Conservation (phyloP, 2,888 invertebrate species). For the Drosophila monieri region DNA sequence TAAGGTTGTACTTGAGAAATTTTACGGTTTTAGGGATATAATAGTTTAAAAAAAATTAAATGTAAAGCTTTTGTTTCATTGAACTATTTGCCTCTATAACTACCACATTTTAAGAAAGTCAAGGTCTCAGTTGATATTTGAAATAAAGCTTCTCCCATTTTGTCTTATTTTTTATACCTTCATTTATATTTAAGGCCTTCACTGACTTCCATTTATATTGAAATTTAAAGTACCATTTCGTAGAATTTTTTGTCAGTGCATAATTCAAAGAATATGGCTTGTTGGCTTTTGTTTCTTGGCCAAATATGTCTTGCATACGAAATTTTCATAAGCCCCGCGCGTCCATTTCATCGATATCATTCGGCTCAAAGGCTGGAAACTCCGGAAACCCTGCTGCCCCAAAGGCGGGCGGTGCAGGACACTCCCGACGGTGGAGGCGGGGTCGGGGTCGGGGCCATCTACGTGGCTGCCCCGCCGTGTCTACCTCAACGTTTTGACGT, state of each 20-base stretch:
- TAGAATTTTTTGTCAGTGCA: neutral
- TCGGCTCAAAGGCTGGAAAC: constrained; percentile 11
- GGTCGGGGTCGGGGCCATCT: neutral
- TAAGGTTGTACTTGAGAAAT: neutral
- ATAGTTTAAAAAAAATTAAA: neutral
- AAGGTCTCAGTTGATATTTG: neutral
- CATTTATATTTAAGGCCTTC: too few species aligned
- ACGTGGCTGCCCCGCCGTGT: constrained; percentile 39
- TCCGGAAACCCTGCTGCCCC: neutral
- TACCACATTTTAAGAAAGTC: neutral
- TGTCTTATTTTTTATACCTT: too few species aligned
- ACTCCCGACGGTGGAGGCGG: neutral
- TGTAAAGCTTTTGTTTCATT: too few species aligned
- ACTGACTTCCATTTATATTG: neutral
- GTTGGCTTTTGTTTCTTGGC: constrained; percentile 70
- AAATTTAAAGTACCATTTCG: neutral
- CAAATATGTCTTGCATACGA: constrained; percentile 73
- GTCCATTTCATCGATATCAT: constrained; percentile 71
- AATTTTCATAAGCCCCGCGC: constrained; percentile 51
- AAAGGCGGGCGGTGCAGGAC: neutral
- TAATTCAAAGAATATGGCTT: constrained; percentile 49
- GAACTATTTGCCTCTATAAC: too few species aligned
- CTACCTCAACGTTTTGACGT: constrained; percentile 65
- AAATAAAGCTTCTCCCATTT: neutral
- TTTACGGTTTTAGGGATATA: neutral